Base-by-base conservation (phyloP, 2,797 vertebrate genomes). In the Melanotaenia nigrans region DNA sequence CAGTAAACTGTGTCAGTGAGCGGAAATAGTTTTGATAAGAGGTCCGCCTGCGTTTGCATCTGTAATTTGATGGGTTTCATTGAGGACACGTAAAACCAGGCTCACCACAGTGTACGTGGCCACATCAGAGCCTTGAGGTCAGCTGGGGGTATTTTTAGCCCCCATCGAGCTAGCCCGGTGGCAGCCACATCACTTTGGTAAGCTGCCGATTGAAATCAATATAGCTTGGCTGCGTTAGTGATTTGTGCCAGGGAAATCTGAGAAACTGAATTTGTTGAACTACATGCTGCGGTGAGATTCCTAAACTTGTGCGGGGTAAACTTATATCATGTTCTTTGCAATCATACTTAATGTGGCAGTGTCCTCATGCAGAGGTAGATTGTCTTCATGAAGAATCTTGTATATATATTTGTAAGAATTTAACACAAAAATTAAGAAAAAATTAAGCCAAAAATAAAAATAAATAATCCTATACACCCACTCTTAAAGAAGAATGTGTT, bases 51-150 rank as follows among this genome's bases (percentile, higher is more conserved):
- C 57, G 49, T 79, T 86, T 88, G 88, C 87, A 85, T 92, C 91
- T 91, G 88, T 92, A 92, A 94, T 92, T 92, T 92, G 85, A 90
- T 85, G 88, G 87, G 72, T 89, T 89, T 87, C 83, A 88, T 86
- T 81, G 77, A 82, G 89, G 89, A 89, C 82, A 83, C 73, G 73
- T 87, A 82, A 93, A 92, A 80, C 84, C 88, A 90, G 83, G 85
- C 79, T 65, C 84, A 85, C 83, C 88, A 85, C 78, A 81, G 85
- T 78, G 68, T 84, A 81, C 63, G 78, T 73, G 83, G 82, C 93
- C 91, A 92, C 91, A 93, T 91, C 86, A 88, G 78, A 91, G 87
- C 63, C 68, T 13, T 1, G 24, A 79, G 71, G 85, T 89, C 81
- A 42, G 78, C 68, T 24, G 20, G 7, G 62, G 76, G 79, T 90